A percentile compares a stretch with the other conserved stretches of the same genome.
Evolutionary conservation across 2,113 vertebrate genomes (phyloP).

Genomic region (Synodontis membranacea): DNA sequence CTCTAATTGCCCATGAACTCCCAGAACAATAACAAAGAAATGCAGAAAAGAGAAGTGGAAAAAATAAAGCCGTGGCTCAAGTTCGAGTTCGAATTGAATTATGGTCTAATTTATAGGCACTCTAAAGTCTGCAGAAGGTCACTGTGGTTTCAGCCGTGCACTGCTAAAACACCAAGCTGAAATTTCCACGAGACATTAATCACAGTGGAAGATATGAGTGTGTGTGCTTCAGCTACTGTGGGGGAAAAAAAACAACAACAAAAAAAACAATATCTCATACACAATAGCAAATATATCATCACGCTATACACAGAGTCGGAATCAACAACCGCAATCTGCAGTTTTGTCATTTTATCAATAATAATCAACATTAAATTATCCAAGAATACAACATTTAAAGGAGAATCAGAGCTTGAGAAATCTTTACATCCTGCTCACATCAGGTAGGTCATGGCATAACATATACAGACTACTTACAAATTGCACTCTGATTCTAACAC

Average conservation of each 20-base stretch:
- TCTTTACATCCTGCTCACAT: not conserved
- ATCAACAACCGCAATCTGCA: not conserved
- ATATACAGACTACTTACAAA: not conserved
- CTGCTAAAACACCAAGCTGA: not conserved
- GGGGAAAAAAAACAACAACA: not conserved
- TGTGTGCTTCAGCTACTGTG: not conserved
- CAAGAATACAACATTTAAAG: not conserved
- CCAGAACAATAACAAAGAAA: constrained; percentile 15
- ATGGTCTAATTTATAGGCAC: constrained; percentile 2
- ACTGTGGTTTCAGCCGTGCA: not conserved
- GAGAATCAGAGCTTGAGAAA: not conserved
- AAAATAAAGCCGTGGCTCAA: not conserved
- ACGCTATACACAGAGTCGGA: not conserved
- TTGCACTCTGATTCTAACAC: not conserved
- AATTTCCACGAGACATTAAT: not conserved
- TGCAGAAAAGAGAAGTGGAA: not conserved
- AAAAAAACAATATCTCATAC: not conserved
- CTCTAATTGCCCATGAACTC: constrained; percentile 26
- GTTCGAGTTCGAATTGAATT: constrained; percentile 1
- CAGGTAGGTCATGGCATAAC: not conserved
- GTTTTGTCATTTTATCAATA: not conserved
- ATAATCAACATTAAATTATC: not conserved
- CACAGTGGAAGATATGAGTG: not conserved
- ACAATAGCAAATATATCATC: not conserved
- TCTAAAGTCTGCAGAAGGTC: constrained; percentile 33